phyloP scores from a whole-genome alignment of 1,140 invertebrate genomes.

The Brachystomella parvula region DNA sequence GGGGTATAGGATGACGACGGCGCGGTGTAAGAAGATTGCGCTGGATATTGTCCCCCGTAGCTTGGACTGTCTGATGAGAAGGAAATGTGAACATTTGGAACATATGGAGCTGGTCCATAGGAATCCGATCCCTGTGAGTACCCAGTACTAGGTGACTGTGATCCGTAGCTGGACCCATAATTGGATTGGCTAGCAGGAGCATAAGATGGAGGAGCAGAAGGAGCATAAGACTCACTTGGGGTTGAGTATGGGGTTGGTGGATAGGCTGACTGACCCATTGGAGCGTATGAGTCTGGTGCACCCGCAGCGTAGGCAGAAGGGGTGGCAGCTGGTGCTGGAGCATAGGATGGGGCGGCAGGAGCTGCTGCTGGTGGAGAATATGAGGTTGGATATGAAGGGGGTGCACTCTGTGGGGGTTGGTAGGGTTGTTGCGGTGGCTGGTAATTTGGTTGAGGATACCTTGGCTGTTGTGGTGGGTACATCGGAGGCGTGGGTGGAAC shows the following conservation, averaged over 20 bases:
- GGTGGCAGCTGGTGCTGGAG: neutral
- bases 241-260: constrained; percentile 2
- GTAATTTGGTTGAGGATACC: neutral
- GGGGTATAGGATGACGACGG: neutral
- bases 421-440: neutral
- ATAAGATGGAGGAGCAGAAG: neutral
- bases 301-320: neutral
- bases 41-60: neutral
- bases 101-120: neutral
- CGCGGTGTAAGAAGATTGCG: neutral
- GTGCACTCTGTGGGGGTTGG: neutral
- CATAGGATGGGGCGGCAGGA: neutral
- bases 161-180: neutral
- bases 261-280: constrained; percentile 4
- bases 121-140: neutral
- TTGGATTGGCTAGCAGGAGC: neutral
- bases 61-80: constrained; percentile 1
- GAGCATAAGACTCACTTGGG: neutral
- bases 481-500: constrained; percentile 21
- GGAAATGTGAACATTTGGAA: neutral
- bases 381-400: neutral
- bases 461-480: constrained; percentile 9
- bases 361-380: constrained; percentile 4
- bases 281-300: neutral
- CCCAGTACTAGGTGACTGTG: neutral